A percentile compares a stretch with the other conserved stretches of the same genome.
Evolutionary conservation across 64 coral and sea anemone genomes (phyloP).

Genomic region (Anthopleura sola): DNA sequence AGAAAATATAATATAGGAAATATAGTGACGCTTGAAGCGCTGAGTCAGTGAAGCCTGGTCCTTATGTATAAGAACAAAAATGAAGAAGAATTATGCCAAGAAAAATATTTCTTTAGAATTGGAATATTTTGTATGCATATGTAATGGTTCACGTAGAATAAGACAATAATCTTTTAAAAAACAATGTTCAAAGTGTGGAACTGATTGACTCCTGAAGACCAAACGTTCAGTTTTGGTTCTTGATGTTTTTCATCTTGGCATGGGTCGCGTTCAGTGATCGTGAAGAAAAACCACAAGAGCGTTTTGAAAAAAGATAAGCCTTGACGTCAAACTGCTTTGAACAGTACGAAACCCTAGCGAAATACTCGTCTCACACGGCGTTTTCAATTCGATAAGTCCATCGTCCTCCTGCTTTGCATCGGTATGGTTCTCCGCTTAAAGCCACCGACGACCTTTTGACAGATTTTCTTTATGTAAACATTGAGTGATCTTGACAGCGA

Average conservation of each 20-base stretch:
- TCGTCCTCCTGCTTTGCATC: neutral
- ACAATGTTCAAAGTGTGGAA: no score
- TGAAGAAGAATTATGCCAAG: no score
- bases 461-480: neutral
- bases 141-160: no score
- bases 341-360: neutral
- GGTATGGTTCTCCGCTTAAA: neutral
- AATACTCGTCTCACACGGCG: neutral
- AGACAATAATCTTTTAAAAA: no score
- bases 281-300: neutral
- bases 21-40: no score
- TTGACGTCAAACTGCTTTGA: neutral
- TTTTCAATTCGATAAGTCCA: neutral
- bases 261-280: neutral
- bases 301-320: neutral
- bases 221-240: neutral
- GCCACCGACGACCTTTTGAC: neutral
- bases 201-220: neutral
- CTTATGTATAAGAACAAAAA: no score
- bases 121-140: no score
- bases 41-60: no score
- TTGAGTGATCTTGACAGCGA: neutral
- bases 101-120: no score
- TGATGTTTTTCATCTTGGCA: neutral
- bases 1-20: no score